A percentile compares a stretch with the other conserved stretches of the same genome.
Evolutionary conservation across 2,888 invertebrate species (phyloP).

Genomic region (Baronia brevicornis): DNA sequence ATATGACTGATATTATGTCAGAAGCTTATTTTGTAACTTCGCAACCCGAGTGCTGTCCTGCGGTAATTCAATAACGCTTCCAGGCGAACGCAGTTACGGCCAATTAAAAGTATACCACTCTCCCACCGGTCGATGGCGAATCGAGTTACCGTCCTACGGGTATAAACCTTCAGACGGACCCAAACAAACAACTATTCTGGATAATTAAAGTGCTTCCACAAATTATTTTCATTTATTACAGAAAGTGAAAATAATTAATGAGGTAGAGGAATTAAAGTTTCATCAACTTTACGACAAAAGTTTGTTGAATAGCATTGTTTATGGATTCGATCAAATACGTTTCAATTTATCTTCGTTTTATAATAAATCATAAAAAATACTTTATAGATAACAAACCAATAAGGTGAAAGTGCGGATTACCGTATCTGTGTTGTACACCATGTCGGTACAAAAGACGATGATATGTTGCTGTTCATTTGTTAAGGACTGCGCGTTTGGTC

Average conservation of each 20-base stretch:
- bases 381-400: no score
- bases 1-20: constrained; percentile 4
- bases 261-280: constrained; percentile 12
- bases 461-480: no score
- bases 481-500: no score
- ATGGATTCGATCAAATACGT: no score
- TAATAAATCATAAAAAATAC: no score
- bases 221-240: constrained; percentile 44
- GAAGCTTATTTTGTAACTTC: constrained; percentile 35
- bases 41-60: constrained; percentile 44
- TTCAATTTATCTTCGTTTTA: no score
- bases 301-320: constrained; percentile 5
- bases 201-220: constrained; percentile 42
- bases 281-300: constrained; percentile 12
- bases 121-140: constrained; percentile 52
- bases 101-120: constrained; percentile 73
- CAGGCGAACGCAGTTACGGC: constrained; percentile 69
- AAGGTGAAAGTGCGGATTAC: no score
- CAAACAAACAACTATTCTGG: constrained; percentile 51
- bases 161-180: constrained; percentile 45
- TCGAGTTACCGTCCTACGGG: constrained; percentile 53
- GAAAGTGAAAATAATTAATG: constrained; percentile 15
- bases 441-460: no score
- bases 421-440: no score
- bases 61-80: constrained; percentile 70